Conservation (phyloP, 92 coral and sea anemone genomes). For the Bergia puertoricense region DNA sequence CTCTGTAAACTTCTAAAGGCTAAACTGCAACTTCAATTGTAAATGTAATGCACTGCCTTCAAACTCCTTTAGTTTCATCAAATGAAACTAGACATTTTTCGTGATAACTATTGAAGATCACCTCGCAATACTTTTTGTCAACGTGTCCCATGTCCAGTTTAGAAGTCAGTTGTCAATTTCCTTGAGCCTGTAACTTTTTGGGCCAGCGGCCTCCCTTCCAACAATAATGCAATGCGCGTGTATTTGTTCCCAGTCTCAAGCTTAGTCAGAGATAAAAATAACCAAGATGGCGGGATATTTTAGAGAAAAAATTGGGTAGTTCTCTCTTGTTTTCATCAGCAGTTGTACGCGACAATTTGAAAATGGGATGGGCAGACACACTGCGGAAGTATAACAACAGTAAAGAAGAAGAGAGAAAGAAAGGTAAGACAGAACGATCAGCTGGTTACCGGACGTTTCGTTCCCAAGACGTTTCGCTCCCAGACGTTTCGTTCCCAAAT, state of each 20-base stretch:
- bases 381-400: slow-evolving; percentile 68
- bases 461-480: too few relatives aligned
- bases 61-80: background rate
- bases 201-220: background rate
- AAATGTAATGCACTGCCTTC: background rate
- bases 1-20: background rate
- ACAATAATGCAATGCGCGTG: slow-evolving; percentile 53
- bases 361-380: slow-evolving; percentile 77
- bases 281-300: slow-evolving; percentile 86
- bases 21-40: background rate
- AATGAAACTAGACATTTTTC: background rate
- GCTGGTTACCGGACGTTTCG: too few relatives aligned
- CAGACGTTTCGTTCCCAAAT: too few relatives aligned
- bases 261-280: slow-evolving; percentile 64
- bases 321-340: background rate
- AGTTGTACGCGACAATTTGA: background rate
- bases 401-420: slow-evolving; percentile 67
- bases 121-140: background rate
- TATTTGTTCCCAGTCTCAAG: slow-evolving; percentile 31
- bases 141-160: slow-evolving; percentile 13
- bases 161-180: background rate
- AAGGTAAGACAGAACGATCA: slow-evolving; percentile 42
- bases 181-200: background rate
- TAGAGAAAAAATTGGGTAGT: slow-evolving; percentile 24
- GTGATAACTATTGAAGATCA: background rate